Evolutionary conservation across 1,140 invertebrate species (phyloP).

Genomic region (Polypedilum vanderplanki): DNA sequence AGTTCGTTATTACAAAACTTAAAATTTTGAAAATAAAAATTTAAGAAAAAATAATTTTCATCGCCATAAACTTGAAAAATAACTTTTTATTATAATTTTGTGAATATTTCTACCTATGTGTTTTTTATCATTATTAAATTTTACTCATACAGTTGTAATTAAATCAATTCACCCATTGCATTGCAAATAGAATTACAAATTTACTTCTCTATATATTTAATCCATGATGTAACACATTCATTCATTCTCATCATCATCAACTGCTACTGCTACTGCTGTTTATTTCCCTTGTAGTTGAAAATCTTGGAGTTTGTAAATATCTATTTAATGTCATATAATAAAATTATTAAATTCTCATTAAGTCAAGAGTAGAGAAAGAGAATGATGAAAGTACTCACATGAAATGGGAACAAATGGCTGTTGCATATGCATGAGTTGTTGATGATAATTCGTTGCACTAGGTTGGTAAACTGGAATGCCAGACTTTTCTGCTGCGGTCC

Average conservation of each 20-base stretch:
- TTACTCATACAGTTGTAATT: neutral
- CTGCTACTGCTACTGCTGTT: neutral
- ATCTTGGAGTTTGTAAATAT: conserved; percentile 24
- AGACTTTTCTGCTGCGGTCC: conserved; percentile 89
- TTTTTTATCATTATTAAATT: too few species aligned
- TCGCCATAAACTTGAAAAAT: too few species aligned
- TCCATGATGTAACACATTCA: neutral
- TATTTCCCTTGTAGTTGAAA: conserved; percentile 23
- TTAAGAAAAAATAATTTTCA: too few species aligned
- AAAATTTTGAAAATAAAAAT: too few species aligned
- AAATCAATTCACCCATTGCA: conserved; percentile 11
- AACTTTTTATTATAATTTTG: too few species aligned
- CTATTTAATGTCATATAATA: neutral
- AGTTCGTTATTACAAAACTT: too few species aligned
- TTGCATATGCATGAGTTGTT: conserved; percentile 90
- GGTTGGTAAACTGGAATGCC: conserved; percentile 93
- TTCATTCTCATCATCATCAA: neutral
- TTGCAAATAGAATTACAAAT: conserved; percentile 13
- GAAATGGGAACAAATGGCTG: conserved; percentile 88
- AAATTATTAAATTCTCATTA: neutral
- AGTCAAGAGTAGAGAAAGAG: conserved; percentile 51
- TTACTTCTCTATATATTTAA: neutral
- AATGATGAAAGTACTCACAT: conserved; percentile 80
- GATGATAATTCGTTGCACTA: conserved; percentile 83
- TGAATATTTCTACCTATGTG: too few species aligned